Evolutionary conservation across 1,140 invertebrate species (phyloP).

Genomic region (Drosophila lowei): DNA sequence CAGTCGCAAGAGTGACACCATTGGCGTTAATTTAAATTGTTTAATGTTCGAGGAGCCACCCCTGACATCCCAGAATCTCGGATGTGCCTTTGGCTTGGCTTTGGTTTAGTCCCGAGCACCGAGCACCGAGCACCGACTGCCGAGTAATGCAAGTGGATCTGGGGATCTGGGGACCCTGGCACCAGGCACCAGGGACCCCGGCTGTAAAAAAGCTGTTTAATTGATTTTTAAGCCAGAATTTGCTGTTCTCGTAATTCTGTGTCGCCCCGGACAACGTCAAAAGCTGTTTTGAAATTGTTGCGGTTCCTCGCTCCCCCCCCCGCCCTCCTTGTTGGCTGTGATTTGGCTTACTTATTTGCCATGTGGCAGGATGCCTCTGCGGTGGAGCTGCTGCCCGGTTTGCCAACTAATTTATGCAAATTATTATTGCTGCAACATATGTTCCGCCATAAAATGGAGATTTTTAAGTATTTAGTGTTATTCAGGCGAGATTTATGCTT

Average conservation of each 20-base stretch:
- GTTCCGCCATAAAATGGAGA: slow-evolving; percentile 78
- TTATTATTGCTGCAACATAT: slow-evolving; percentile 81
- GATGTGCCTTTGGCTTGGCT: slow-evolving; percentile 21
- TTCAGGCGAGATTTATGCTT: slow-evolving; percentile 72
- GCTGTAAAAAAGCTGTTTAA: slow-evolving; percentile 79
- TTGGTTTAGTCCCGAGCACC: slow-evolving; percentile 40
- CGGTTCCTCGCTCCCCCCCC: slow-evolving; percentile 35
- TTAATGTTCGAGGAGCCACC: slow-evolving; percentile 69
- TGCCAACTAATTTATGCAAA: slow-evolving; percentile 77
- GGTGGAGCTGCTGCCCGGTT: slow-evolving; percentile 51
- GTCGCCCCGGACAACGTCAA: slow-evolving; percentile 74
- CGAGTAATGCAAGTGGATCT: too few species aligned
- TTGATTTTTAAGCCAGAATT: slow-evolving; percentile 82
- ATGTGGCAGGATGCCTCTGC: slow-evolving; percentile 23
- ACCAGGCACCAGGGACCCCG: slow-evolving; percentile 8
- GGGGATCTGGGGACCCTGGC: background rate
- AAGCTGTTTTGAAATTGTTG: slow-evolving; percentile 79
- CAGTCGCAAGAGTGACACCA: slow-evolving; percentile 82
- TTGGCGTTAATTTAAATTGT: slow-evolving; percentile 83
- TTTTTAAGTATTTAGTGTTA: slow-evolving; percentile 82
- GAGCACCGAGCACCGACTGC: background rate
- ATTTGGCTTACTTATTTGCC: slow-evolving; percentile 67
- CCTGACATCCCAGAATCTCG: slow-evolving; percentile 63
- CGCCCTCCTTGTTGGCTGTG: slow-evolving; percentile 26
- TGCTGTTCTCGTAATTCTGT: slow-evolving; percentile 67